Evolutionary conservation across 2,888 invertebrate genomes (phyloP).

Genomic region (Alentia gelatinosa): DNA sequence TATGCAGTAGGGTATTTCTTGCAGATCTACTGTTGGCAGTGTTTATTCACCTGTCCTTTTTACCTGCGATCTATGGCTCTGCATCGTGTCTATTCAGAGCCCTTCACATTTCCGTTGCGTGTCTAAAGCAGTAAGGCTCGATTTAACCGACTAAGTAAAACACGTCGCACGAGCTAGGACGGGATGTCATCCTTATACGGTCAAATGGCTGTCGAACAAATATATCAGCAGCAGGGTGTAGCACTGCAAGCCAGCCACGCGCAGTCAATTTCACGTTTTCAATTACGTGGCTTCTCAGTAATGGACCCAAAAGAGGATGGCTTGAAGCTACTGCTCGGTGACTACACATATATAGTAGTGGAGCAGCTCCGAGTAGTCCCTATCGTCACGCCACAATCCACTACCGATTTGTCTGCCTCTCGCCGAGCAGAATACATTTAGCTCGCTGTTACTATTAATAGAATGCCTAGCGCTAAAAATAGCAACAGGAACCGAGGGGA

Average conservation of each 20-base stretch:
- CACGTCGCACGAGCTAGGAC: no score
- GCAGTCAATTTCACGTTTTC: background rate
- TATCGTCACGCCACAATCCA: background rate
- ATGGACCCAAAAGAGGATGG: background rate
- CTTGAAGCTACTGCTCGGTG: background rate
- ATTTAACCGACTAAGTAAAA: no score
- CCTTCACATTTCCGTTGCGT: no score
- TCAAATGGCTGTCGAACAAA: no score
- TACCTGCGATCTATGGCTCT: no score
- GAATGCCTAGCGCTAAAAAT: background rate
- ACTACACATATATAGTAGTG: background rate
- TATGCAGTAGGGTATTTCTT: no score
- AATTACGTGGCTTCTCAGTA: background rate
- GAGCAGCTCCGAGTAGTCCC: background rate
- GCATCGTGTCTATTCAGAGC: no score
- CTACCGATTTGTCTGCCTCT: background rate
- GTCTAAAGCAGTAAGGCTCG: no score
- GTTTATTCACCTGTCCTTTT: no score
- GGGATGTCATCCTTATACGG: no score
- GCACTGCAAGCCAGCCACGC: background rate
- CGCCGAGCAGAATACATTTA: background rate
- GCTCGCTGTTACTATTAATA: background rate
- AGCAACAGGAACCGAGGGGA: background rate
- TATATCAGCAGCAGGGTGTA: background rate
- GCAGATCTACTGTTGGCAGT: no score